These are phyloP conservation scores for Drosophila borealis DNA, from an alignment of 2,888 invertebrate species.

Conservation along the genomic window DNA sequence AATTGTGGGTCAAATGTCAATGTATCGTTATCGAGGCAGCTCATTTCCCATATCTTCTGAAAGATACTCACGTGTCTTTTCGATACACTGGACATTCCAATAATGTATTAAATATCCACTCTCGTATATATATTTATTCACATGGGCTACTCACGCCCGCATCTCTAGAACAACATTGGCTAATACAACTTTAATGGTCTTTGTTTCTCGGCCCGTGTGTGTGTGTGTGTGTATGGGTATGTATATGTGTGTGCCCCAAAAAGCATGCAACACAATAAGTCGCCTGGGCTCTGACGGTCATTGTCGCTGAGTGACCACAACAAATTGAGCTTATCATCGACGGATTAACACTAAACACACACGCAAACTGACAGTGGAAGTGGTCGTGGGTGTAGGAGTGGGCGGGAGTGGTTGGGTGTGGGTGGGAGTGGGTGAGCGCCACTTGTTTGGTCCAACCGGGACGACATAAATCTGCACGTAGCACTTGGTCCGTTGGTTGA, in stretches of 20 bases:
- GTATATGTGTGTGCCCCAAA: slow-evolving; percentile 10
- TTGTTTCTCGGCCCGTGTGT: slow-evolving; percentile 3
- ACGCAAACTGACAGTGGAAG: slow-evolving; percentile 30
- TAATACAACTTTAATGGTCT: slow-evolving; percentile 73
- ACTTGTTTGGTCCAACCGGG: slow-evolving; percentile 45
- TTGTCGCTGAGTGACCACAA: slow-evolving; percentile 78
- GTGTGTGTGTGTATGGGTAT: neutral
- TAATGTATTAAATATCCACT: neutral
- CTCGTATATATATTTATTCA: neutral
- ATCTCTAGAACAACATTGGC: slow-evolving; percentile 50
- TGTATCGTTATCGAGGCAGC: no score
- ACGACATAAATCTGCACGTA: slow-evolving; percentile 74
- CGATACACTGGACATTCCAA: neutral
- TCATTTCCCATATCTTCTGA: neutral
- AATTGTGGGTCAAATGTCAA: no score
- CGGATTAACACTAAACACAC: slow-evolving; percentile 81
- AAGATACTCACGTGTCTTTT: neutral
- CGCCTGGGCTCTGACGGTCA: slow-evolving; percentile 42
- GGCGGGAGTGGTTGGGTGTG: slow-evolving; percentile 6
- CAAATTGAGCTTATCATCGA: slow-evolving; percentile 83
- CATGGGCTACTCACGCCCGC: slow-evolving; percentile 35
- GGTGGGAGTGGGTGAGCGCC: slow-evolving; percentile 16
- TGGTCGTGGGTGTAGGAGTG: slow-evolving; percentile 4
- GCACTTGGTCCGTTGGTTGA: slow-evolving; percentile 51
- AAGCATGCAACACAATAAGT: slow-evolving; percentile 60